Percentiles rank a stretch among this genome's conserved stretches.
Evolutionary conservation across 2,888 invertebrate genomes (phyloP).

Genomic region (Zygogramma bicolorata): DNA sequence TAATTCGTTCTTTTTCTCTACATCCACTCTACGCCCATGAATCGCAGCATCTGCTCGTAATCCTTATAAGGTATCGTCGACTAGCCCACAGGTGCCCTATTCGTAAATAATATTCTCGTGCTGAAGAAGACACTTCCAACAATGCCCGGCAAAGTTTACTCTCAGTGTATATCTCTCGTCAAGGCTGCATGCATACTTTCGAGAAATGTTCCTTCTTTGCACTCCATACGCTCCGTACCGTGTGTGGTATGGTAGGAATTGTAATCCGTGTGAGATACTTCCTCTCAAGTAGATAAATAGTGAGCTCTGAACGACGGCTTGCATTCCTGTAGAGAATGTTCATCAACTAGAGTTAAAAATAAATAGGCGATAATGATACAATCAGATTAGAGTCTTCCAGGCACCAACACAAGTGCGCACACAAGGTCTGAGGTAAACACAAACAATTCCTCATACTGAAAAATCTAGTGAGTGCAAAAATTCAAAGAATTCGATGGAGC

Average conservation of each 20-base stretch:
- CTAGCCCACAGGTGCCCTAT: slow-evolving; percentile 25
- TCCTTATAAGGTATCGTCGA: slow-evolving; percentile 29
- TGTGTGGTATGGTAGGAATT: slow-evolving; percentile 3
- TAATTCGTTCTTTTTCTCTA: not conserved
- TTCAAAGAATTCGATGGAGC: not conserved
- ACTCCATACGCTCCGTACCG: not conserved
- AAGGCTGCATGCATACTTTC: slow-evolving; percentile 16
- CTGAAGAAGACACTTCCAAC: slow-evolving; percentile 38
- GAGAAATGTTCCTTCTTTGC: slow-evolving; percentile 7
- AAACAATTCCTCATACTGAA: no score
- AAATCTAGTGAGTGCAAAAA: not conserved
- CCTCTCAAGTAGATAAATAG: slow-evolving; percentile 2
- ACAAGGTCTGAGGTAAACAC: no score
- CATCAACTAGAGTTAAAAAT: not conserved
- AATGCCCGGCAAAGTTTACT: slow-evolving; percentile 25
- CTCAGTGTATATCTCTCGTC: slow-evolving; percentile 25
- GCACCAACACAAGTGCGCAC: not conserved
- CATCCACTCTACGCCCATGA: not conserved
- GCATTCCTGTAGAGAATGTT: not conserved
- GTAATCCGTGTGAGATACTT: slow-evolving; percentile 7
- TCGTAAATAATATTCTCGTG: slow-evolving; percentile 39
- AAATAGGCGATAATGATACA: not conserved
- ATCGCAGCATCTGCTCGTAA: not conserved
- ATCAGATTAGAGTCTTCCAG: not conserved
- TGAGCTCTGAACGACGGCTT: not conserved